A percentile compares a stretch with the other conserved stretches of the same genome.
Conservation (phyloP, 2,888 invertebrate genomes). For the Macrosoma leucophasiata region DNA sequence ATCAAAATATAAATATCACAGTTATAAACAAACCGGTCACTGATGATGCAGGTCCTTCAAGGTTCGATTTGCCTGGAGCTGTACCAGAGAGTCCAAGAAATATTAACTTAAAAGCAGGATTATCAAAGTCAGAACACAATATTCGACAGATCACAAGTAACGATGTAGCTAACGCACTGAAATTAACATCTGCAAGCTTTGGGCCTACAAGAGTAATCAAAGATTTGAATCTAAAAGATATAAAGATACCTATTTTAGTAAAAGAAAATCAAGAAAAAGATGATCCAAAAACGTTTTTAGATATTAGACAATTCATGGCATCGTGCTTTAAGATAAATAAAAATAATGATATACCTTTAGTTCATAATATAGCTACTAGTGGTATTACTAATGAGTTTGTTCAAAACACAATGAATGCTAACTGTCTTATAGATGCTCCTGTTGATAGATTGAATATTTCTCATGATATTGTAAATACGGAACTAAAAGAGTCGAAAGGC, state of each 20-base stretch:
- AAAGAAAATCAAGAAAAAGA: constrained; percentile 31
- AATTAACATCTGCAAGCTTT: constrained; percentile 47
- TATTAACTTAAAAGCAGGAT: constrained; percentile 36
- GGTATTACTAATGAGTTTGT: constrained; percentile 41
- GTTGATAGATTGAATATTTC: no score
- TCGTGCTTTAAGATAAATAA: constrained; percentile 55
- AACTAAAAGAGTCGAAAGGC: constrained; percentile 42
- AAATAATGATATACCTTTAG: constrained; percentile 40
- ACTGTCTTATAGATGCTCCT: constrained; percentile 19
- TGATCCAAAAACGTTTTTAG: constrained; percentile 44
- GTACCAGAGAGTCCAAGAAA: constrained; percentile 33
- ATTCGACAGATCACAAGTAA: constrained; percentile 52
- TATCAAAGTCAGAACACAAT: constrained; percentile 65
- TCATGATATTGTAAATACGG: no score
- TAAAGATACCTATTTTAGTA: constrained; percentile 42
- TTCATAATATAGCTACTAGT: constrained; percentile 34
- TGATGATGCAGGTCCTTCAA: constrained; percentile 60
- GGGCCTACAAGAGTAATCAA: constrained; percentile 32
- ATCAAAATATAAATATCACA: constrained; percentile 25
- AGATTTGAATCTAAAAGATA: constrained; percentile 39
- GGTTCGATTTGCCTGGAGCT: constrained; percentile 47
- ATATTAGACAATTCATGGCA: constrained; percentile 57
- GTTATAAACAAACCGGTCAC: constrained; percentile 23
- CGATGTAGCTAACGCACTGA: constrained; percentile 55
- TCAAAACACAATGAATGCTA: constrained; percentile 34